Evolutionary conservation across 2,888 invertebrate species (phyloP), one percentile per base, ranked within the genome.

Genomic region (Julus scandinavius): DNA sequence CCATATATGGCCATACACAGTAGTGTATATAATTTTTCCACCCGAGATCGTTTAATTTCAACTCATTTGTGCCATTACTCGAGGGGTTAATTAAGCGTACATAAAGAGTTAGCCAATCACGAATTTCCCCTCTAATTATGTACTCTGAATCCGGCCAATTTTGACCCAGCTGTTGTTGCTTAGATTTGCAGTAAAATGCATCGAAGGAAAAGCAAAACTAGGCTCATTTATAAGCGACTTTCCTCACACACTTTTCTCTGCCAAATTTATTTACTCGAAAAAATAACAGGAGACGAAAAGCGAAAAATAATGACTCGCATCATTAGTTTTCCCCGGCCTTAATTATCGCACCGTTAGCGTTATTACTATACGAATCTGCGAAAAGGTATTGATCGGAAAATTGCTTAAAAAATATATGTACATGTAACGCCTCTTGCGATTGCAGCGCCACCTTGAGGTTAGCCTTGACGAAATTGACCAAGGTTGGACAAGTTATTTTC

Each of bases 221-320:
- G 29, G 20, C 72, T 80, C 80, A 29, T 80, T 38, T 80, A 40
- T 80, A 80, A 80, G 2, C 80, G 1, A 80, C 29, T n/a, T 29
- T 17, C 58, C 5, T 58, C 17, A 15, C 58, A 13, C 17, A 58
- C 58, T 58, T 13, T 29, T 29, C 72, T 11, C n/a, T 72, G 72
- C 29, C 38, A 11, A 45, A 80, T 80, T 40, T 40, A 80, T 38
- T 80, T 80, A 80, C 13, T 80, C 80, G 38, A 17, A 80, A 80
- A 80, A 80, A 80, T 80, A 80, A 80, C 80, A 38, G 38, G 80
- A 80, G 80, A 80, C 80, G 80, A 80, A 80, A 80, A 80, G 80
- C 80, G 80, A 80, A 80, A 80, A 80, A 80, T 80, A 80, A 80
- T 80, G 80, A 38, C 80, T 13, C 38, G 38, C 80, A 38, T 80